Conservation (phyloP, 2,888 invertebrate species). For the Sinodicranocentrus sp. region DNA sequence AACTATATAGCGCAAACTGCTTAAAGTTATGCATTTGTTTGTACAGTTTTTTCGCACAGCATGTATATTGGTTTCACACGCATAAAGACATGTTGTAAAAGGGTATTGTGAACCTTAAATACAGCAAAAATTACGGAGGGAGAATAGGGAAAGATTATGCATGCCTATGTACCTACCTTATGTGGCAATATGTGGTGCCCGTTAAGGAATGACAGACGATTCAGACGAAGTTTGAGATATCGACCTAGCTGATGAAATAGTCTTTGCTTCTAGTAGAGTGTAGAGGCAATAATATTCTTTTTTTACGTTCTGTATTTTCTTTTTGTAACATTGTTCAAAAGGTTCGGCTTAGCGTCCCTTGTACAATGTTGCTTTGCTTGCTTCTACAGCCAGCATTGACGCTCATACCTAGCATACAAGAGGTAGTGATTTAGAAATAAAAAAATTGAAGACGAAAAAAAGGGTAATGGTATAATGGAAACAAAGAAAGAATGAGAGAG, state of each 20-base stretch:
- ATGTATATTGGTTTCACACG: no score
- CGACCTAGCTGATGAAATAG: constrained; percentile 37
- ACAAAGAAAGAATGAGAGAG: constrained; percentile 17
- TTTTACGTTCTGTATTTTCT: constrained; percentile 11
- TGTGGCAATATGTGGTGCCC: no score
- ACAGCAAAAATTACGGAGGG: no score
- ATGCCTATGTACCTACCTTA: no score
- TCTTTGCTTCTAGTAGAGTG: constrained; percentile 8
- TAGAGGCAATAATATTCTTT: constrained; percentile 17
- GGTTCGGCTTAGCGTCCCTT: not conserved
- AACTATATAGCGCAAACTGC: no score
- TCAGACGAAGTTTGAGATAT: constrained; percentile 35
- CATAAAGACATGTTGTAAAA: no score
- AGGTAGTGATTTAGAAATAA: constrained; percentile 9
- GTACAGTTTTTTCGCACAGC: no score
- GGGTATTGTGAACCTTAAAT: no score
- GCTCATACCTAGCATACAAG: not conserved
- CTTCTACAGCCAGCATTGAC: not conserved
- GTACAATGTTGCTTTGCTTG: not conserved
- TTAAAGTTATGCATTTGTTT: no score
- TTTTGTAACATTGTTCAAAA: constrained; percentile 4
- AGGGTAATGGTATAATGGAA: not conserved
- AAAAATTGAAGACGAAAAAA: not conserved
- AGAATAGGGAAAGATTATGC: no score
- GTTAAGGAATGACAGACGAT: no score